These are phyloP conservation scores for Brachionus calyciflorus DNA, from an alignment of 1,140 invertebrate genomes.

Conservation along the genomic window DNA sequence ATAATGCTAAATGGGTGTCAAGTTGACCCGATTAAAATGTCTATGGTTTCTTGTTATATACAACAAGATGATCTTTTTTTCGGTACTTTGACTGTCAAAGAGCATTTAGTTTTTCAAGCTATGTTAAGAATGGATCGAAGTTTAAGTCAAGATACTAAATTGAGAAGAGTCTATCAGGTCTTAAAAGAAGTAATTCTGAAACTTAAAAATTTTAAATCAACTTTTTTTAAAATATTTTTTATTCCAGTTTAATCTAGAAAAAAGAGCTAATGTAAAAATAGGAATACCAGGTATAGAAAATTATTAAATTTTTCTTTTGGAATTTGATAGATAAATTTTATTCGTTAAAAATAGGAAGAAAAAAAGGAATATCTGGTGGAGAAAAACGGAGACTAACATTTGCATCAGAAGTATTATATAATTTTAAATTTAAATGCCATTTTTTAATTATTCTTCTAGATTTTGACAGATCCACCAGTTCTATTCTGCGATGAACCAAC, in stretches of 20 bases:
- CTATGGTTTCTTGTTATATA: conserved; percentile 78
- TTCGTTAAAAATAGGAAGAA: conserved; percentile 51
- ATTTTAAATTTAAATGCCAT: not conserved
- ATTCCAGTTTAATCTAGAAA: conserved; percentile 17
- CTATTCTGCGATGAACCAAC: conserved; percentile 85
- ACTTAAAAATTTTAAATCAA: not conserved
- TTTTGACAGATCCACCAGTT: conserved; percentile 82
- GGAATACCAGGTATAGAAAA: conserved; percentile 15
- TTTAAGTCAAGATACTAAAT: not conserved
- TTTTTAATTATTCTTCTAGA: not conserved
- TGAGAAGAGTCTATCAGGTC: conserved; percentile 30
- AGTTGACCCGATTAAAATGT: conserved; percentile 15
- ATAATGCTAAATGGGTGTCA: conserved; percentile 59
- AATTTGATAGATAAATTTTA: not conserved
- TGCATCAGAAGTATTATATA: conserved; percentile 76
- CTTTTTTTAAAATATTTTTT: not conserved
- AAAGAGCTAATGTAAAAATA: conserved; percentile 24
- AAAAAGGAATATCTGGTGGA: conserved; percentile 90
- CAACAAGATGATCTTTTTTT: conserved; percentile 74
- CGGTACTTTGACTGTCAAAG: conserved; percentile 63
- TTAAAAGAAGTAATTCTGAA: conserved; percentile 12
- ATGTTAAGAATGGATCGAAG: conserved; percentile 32
- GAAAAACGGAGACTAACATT: conserved; percentile 90
- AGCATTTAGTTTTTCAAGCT: conserved; percentile 63
- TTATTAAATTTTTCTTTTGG: not conserved